Conservation (phyloP, 2,888 invertebrate genomes). For the Brenthis daphne region DNA sequence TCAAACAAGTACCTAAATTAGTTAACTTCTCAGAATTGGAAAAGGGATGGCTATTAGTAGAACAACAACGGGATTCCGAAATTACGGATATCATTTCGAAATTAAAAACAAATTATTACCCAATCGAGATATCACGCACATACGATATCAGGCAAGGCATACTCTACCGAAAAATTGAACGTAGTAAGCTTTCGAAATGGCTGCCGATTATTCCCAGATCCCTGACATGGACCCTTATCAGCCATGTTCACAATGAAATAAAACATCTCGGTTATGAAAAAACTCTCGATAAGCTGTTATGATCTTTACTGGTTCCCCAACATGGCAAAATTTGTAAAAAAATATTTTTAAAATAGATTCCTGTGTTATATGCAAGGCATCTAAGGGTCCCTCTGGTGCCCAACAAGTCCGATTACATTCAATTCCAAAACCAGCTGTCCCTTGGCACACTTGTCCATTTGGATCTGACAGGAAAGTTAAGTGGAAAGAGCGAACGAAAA, state of each 20-base stretch:
- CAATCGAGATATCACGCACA: constrained; percentile 25
- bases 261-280: constrained; percentile 44
- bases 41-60: constrained; percentile 43
- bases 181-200: constrained; percentile 6
- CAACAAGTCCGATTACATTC: neutral
- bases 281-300: constrained; percentile 43
- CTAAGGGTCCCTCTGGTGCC: neutral
- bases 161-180: constrained; percentile 42
- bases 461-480: constrained; percentile 1
- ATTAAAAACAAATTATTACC: constrained; percentile 14
- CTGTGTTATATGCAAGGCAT: neutral
- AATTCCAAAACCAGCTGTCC: neutral
- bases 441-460: neutral
- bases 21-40: constrained; percentile 38
- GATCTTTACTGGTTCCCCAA: constrained; percentile 45
- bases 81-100: constrained; percentile 40
- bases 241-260: constrained; percentile 41
- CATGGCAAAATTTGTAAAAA: constrained; percentile 40
- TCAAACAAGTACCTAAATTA: neutral
- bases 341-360: neutral
- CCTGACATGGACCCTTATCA: constrained; percentile 43
- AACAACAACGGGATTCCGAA: constrained; percentile 45
- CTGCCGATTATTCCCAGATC: constrained; percentile 41
- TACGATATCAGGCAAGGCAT: constrained; percentile 44
- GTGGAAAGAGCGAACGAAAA: constrained; percentile 6